Evolutionary conservation across 2,797 vertebrate species (phyloP).

Genomic region (Paedocypris micromegethes): DNA sequence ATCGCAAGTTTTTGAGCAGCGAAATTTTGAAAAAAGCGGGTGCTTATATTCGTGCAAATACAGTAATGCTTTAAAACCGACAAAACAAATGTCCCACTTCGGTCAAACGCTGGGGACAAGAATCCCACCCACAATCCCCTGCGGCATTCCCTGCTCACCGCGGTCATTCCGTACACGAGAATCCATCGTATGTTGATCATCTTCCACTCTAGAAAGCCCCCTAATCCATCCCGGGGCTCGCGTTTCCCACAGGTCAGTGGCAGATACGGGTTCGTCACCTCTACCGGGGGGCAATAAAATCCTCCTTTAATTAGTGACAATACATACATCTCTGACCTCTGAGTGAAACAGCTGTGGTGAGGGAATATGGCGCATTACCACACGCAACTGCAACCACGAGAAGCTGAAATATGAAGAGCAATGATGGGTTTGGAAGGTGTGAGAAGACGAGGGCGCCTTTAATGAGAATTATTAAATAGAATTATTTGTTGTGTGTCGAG

Average conservation of each 20-base stretch:
- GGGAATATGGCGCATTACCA: conserved; percentile 25
- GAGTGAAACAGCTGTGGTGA: conserved; percentile 23
- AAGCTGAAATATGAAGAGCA: not conserved
- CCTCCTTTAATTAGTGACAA: conserved; percentile 39
- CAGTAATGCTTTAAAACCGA: conserved; percentile 7
- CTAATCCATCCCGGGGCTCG: conserved; percentile 63
- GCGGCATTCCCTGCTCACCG: conserved; percentile 11
- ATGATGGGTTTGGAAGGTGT: no score
- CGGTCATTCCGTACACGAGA: conserved; percentile 52
- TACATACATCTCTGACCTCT: conserved; percentile 34
- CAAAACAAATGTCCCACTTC: conserved; percentile 21
- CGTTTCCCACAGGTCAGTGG: conserved; percentile 67
- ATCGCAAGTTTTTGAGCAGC: no score
- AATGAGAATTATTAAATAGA: no score
- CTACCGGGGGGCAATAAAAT: conserved; percentile 33
- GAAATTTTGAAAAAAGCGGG: no score
- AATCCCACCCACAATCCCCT: conserved; percentile 7
- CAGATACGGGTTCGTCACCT: conserved; percentile 63
- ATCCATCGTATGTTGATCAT: conserved; percentile 52
- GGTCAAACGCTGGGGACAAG: not conserved
- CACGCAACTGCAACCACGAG: conserved; percentile 2
- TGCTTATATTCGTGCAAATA: not conserved
- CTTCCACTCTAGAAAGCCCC: conserved; percentile 65
- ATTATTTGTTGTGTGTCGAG: no score
- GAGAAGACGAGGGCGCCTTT: no score